phyloP scores from a whole-genome alignment of 2,888 invertebrate species.

The Agonopterix alstromeriana region DNA sequence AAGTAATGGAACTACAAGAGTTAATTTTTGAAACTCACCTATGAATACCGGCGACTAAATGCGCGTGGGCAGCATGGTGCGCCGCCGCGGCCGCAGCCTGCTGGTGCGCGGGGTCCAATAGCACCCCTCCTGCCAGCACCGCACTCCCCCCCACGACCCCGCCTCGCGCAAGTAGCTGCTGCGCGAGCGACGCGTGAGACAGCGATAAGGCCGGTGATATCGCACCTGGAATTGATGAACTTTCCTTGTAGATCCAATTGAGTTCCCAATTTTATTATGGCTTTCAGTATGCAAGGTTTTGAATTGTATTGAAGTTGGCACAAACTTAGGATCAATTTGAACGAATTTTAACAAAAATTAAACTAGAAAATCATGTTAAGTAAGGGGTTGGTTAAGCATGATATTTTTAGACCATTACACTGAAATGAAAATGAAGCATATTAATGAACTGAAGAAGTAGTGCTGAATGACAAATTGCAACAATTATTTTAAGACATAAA shows the following conservation, averaged over 20 bases:
- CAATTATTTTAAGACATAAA: too few species aligned
- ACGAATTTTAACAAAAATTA: too few species aligned
- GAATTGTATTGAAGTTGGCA: too few species aligned
- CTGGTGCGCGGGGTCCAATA: conserved; percentile 67
- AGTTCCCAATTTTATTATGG: not conserved
- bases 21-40: conserved; percentile 42
- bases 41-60: conserved; percentile 82
- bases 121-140: conserved; percentile 57
- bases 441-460: too few species aligned
- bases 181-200: conserved; percentile 69
- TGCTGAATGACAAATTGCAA: too few species aligned
- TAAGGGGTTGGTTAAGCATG: too few species aligned
- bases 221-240: conserved; percentile 71
- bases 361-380: too few species aligned
- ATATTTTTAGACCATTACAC: too few species aligned
- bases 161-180: conserved; percentile 57
- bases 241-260: not conserved
- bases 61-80: conserved; percentile 78
- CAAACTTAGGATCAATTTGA: too few species aligned
- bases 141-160: conserved; percentile 66
- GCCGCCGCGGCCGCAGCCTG: conserved; percentile 69
- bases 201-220: conserved; percentile 90
- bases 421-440: too few species aligned
- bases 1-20: not conserved
- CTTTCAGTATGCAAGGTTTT: too few species aligned